These are phyloP conservation scores for Oscheius sp. DNA, from an alignment of 2,888 invertebrate species.

Conservation along the genomic window DNA sequence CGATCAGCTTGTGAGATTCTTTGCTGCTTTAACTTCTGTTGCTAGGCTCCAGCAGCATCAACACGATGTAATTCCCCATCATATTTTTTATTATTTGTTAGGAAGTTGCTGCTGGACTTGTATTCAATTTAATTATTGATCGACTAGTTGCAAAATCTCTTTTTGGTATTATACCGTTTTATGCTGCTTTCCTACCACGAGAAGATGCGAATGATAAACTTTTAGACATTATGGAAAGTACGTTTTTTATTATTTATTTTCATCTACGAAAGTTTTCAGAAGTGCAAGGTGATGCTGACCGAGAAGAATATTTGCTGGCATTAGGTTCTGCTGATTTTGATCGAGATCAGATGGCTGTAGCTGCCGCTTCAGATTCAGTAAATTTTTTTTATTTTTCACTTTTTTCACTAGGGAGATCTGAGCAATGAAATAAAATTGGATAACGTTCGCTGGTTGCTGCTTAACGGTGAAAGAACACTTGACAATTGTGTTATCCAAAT, in stretches of 20 bases:
- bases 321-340: constrained; percentile 23
- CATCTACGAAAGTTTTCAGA: not conserved
- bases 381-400: not conserved
- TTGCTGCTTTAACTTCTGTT: constrained; percentile 3
- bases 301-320: constrained; percentile 20
- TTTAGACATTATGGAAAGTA: constrained; percentile 23
- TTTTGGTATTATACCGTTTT: constrained; percentile 23
- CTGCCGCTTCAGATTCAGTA: constrained; percentile 10
- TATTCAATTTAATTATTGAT: constrained; percentile 10
- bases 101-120: not conserved
- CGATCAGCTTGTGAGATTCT: constrained; percentile 18
- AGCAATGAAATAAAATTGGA: not conserved
- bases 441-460: constrained; percentile 22
- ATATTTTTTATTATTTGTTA: not conserved
- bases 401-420: not conserved
- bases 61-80: not conserved
- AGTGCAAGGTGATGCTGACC: not conserved
- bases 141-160: not conserved
- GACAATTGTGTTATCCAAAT: constrained; percentile 11
- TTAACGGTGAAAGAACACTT: constrained; percentile 28
- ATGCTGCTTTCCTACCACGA: constrained; percentile 20
- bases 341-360: constrained; percentile 16
- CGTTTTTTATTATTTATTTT: not conserved
- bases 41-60: constrained; percentile 15
- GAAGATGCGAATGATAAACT: constrained; percentile 13